Percentiles rank a stretch among this genome's conserved stretches.
Evolutionary conservation across 2,797 vertebrate species (phyloP).

Genomic region (Cossypha polioptera): DNA sequence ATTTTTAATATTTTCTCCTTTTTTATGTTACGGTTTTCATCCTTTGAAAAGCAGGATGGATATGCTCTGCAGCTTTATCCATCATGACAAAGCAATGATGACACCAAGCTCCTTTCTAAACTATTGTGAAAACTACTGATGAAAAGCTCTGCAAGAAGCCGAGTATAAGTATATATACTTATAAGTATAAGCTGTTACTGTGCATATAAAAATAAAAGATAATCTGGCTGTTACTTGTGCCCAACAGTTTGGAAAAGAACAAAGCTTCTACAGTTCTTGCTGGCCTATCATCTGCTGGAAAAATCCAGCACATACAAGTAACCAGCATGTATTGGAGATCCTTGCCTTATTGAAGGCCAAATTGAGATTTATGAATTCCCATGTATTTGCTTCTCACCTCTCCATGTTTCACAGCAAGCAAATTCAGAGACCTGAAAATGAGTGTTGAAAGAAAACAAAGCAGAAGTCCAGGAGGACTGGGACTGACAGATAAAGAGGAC

Average conservation of each 20-base stretch:
- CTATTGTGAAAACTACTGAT: neutral
- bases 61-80: neutral
- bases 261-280: neutral
- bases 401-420: neutral
- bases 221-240: neutral
- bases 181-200: neutral
- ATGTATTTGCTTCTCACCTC: accelerated
- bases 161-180: neutral
- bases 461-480: neutral
- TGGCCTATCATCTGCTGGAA: neutral
- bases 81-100: neutral
- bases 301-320: neutral
- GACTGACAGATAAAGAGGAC: neutral
- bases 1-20: neutral
- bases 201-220: neutral
- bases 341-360: neutral
- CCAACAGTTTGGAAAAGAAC: neutral
- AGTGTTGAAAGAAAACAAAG: neutral
- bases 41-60: neutral
- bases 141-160: neutral
- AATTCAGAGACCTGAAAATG: neutral
- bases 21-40: accelerated
- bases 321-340: neutral
- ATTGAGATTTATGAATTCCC: neutral
- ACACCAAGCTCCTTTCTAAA: neutral